Base-by-base conservation (phyloP, 2,888 invertebrate genomes). In the Lathronympha strigana region DNA sequence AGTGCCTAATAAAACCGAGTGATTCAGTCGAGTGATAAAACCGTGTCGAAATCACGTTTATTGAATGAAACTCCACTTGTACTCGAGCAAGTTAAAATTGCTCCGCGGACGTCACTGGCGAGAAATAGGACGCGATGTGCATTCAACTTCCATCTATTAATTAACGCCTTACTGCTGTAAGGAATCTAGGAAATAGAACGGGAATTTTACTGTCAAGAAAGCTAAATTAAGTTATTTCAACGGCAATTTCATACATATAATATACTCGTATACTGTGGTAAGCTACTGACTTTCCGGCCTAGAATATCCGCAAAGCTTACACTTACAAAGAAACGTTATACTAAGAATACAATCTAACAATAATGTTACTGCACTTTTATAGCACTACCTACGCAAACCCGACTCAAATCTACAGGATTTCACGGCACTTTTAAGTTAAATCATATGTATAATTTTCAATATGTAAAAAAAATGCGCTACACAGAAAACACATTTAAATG, bases 11-110 rank as follows among this genome's bases (percentile, higher is more conserved):
- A 43, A 57, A 55, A 31, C 33, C 19, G 8, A 25, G 55, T 51
- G 25, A 40, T 57, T 43, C 31, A 49, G 31, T 50, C 40, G 40
- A 43, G 58, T 33, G 31, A 51, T 51, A 58, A 43, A 57, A 51
- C 23, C 23, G 50, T 64, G 57, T 58, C 19, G 31, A 40, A 40
- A 57, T 55, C 55, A 38, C 13, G 57, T 17, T 50, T 57, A 63
- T 57, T 57, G 33, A 57, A 63, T 31, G 21, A 63, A 63, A 57
- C 53, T 61, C 28, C 31, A 23, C 53, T 55, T 15, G 36, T 63
- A 51, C 43, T 58, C 23, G 43, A 51, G 43, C 40, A 25, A 55
- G 28, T 63, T 60, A 28, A 49, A 54, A 63, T 63, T 63, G 49
- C 55, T 49, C 25, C 25, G 9, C 45, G 57, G 31, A 45, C 43